Base-by-base conservation (phyloP, 2,113 vertebrate genomes). In the Silurus glanis region DNA sequence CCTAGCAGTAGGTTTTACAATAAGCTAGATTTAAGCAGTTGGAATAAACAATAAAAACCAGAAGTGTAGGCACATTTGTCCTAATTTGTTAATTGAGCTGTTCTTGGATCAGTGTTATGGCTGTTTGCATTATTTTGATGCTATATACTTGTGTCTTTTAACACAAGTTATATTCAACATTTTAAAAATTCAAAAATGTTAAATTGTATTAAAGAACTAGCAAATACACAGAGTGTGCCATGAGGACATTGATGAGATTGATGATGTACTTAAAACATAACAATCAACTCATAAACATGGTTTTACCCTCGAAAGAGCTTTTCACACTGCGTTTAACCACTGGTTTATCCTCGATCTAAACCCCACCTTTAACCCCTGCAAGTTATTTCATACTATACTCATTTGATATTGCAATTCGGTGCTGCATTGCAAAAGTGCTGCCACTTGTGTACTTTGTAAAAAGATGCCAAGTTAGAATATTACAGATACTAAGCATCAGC, bases 21-120 rank as follows among this genome's bases (percentile, higher is more conserved):
- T 84, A 79, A 67, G 49, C 53, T 66, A 66, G 4, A 81, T 87
- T 87, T 82, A 66, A 59, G 45, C 7, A 64, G 61, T 83, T 79
- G 19, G 74, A 17, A 37, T 83, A 83, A 80, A 71, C 53, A 55
- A 16, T 85, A 67, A 83, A 86, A 83, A 25, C 25, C 81, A n/a
- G n/a, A 53, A 21, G n/a, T 62, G 56, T 47, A 23, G 16, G n/a
- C 74, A 72, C 6, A 17, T 58, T 28, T 56, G 13, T 78, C n/a
- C 6, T 3, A 23, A 51, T 4, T 23, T 23, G 9, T 83, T 23
- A 47, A 64, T 25, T 56, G 3, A 66, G 37, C 78, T 45, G 78
- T 28, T 80, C 64, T 67, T 19, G 47, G 80, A n/a, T 53, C 61
- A 53, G 58, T 25, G 14, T 37, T 56, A 8, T 16, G 12, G 55